These are phyloP conservation scores for Drosophila carrolli DNA, from an alignment of 1,140 invertebrate genomes.

Conservation along the genomic window DNA sequence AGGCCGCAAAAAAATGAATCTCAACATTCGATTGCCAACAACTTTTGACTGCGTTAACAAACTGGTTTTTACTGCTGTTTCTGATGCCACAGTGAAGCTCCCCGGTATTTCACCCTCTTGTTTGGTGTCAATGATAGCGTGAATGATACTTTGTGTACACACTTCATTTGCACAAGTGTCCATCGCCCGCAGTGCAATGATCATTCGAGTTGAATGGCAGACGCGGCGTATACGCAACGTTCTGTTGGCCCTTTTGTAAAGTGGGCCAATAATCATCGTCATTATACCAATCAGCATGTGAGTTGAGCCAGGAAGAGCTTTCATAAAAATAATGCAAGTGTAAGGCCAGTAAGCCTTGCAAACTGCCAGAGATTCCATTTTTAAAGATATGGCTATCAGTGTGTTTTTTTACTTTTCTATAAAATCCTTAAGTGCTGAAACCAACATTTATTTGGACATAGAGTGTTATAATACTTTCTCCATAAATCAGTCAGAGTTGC, in stretches of 20 bases:
- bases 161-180: slow-evolving; percentile 52
- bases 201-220: slow-evolving; percentile 41
- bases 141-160: slow-evolving; percentile 68
- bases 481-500: not conserved
- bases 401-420: too few species aligned
- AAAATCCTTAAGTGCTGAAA: not conserved
- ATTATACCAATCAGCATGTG: slow-evolving; percentile 34
- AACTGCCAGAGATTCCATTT: not conserved
- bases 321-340: slow-evolving; percentile 13
- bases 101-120: slow-evolving; percentile 24
- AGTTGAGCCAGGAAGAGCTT: not conserved
- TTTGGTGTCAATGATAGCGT: slow-evolving; percentile 72
- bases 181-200: slow-evolving; percentile 11
- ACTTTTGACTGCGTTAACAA: slow-evolving; percentile 46
- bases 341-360: not conserved
- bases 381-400: too few species aligned
- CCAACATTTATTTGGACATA: not conserved
- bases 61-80: slow-evolving; percentile 42
- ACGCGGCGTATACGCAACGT: slow-evolving; percentile 61
- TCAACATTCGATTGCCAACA: slow-evolving; percentile 1
- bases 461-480: not conserved
- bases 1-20: slow-evolving; percentile 7
- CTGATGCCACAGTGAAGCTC: slow-evolving; percentile 6
- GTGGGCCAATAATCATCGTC: slow-evolving; percentile 43
- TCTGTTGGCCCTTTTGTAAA: slow-evolving; percentile 15